These are phyloP conservation scores for Lutraria rhynchaena DNA, from an alignment of 1,140 invertebrate genomes.

Conservation along the genomic window DNA sequence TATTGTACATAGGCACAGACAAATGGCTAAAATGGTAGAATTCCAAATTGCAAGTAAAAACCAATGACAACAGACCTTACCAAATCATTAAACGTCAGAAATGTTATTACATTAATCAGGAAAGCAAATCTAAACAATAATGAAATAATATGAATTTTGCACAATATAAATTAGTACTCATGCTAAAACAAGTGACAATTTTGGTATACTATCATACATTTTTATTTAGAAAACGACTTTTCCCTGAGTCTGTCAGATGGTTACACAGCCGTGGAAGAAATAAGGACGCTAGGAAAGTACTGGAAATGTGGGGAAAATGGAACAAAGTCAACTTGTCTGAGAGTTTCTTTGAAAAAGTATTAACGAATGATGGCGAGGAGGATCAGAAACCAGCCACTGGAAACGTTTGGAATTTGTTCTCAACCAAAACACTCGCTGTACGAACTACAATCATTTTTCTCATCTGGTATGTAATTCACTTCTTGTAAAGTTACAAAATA, in stretches of 20 bases:
- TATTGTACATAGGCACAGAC: too few relatives aligned
- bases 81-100: too few relatives aligned
- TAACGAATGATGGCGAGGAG: not conserved
- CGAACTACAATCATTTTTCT: constrained; percentile 61
- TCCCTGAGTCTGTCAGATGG: constrained; percentile 28
- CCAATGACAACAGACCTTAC: too few relatives aligned
- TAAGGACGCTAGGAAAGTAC: not conserved
- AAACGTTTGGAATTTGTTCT: constrained; percentile 63
- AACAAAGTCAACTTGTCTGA: constrained; percentile 12
- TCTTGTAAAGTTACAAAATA: too few relatives aligned
- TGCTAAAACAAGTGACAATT: too few relatives aligned
- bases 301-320: constrained; percentile 7
- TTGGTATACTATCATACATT: too few relatives aligned
- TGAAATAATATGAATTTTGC: too few relatives aligned
- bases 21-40: too few relatives aligned
- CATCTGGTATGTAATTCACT: constrained; percentile 64
- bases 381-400: not conserved
- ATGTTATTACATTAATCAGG: too few relatives aligned
- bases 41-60: too few relatives aligned
- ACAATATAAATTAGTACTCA: too few relatives aligned
- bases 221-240: constrained; percentile 13
- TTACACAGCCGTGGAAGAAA: constrained; percentile 8
- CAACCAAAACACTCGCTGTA: constrained; percentile 39
- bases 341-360: constrained; percentile 32
- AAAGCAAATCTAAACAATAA: too few relatives aligned